Evolutionary conservation across 2,888 invertebrate genomes (phyloP).

Genomic region (Apomyelois bistriatella): DNA sequence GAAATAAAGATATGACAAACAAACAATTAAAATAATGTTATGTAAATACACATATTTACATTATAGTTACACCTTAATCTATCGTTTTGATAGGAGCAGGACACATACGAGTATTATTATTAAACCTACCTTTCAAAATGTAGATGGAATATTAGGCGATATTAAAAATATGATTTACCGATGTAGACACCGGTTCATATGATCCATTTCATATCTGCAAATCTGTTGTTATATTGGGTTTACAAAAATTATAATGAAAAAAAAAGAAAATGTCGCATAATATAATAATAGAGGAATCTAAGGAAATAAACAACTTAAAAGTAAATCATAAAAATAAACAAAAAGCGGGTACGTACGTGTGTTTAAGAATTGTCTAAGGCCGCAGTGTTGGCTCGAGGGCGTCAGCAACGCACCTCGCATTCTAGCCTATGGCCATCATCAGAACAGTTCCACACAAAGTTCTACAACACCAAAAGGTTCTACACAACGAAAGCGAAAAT

Average conservation of each 20-base stretch:
- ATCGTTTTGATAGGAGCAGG: too few relatives aligned
- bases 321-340: slow-evolving; percentile 50
- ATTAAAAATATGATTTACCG: too few relatives aligned
- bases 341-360: slow-evolving; percentile 73
- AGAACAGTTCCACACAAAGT: slow-evolving; percentile 74
- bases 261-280: slow-evolving; percentile 18
- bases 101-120: too few relatives aligned
- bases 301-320: slow-evolving; percentile 29
- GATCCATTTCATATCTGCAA: too few relatives aligned
- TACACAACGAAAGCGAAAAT: slow-evolving; percentile 80
- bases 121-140: too few relatives aligned
- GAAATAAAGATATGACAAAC: too few relatives aligned
- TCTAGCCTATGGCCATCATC: slow-evolving; percentile 78
- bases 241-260: background rate
- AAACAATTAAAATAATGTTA: too few relatives aligned
- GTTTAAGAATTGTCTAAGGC: slow-evolving; percentile 71
- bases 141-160: too few relatives aligned
- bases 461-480: slow-evolving; percentile 74
- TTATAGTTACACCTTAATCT: too few relatives aligned
- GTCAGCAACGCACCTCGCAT: slow-evolving; percentile 80
- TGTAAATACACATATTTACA: too few relatives aligned
- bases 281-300: slow-evolving; percentile 27
- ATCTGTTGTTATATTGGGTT: too few relatives aligned
- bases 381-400: slow-evolving; percentile 74
- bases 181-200: too few relatives aligned